Evolutionary conservation across 2,113 vertebrate genomes (phyloP), one percentile per base, ranked within the genome.

Genomic region (Syngnathoides biaculeatus): DNA sequence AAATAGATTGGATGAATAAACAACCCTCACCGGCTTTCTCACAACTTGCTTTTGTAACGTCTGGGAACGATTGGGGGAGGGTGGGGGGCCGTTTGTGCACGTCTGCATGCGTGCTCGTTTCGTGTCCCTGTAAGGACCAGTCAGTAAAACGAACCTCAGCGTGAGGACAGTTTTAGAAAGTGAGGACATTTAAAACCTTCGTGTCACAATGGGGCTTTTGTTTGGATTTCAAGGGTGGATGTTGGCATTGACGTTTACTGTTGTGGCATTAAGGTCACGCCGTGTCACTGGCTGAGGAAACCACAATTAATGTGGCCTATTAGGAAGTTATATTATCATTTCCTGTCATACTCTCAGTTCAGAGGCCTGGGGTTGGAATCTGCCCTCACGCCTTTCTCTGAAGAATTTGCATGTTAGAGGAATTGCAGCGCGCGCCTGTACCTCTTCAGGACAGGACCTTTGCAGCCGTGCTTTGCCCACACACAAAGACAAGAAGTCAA

Each of bases 1-100:
- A 87, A 89, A 90, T 89, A 90, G 80, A 84, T 88, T 69, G 75
- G 84, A 89, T 65, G 52, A 86, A 69, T 83, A 89, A 91, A 92
- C 87, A 91, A 30, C 72, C 61, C 48, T 80, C 73, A 63, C 76
- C 45, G 24, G 72, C 77, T 79, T 86, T 84, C 75, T 86, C 74
- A 85, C 77, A 83, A 79, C 38, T 57, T 57, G 60, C 63, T 61
- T 60, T 53, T 77, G 64, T 78, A 73, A 83, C 69, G 83, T 82
- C 84, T 90, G 83, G 85, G 84, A 89, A 89, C 74, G 68, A 68
- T 83, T 77, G 76, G n/a, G n/a, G n/a, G n/a, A n/a, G n/a, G n/a
- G n/a, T n/a, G n/a, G n/a, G n/a, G n/a, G n/a, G n/a, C n/a, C n/a
- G n/a, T n/a, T n/a, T n/a, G n/a, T n/a, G n/a, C n/a, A n/a, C n/a